Base-by-base conservation (phyloP, 2,797 vertebrate genomes). In the Calcarius lapponicus region DNA sequence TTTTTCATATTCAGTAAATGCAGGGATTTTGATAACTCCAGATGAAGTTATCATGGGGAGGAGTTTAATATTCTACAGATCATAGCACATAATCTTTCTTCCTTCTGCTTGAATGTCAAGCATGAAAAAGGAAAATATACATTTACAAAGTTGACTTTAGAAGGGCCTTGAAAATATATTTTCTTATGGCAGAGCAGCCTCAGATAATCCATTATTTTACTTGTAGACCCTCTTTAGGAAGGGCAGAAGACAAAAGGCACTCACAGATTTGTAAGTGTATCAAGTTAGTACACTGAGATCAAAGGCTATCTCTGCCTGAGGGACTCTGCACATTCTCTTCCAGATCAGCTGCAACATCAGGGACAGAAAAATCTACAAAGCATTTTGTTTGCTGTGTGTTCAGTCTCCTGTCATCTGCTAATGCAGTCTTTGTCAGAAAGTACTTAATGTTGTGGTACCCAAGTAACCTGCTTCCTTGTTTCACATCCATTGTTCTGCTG, bases 241-340 rank as follows among this genome's bases (percentile, higher is more conserved):
- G 67, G 53, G 53, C 81, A 56, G 56, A 81, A 86, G 71, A 74
- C 86, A 90, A 74, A 94, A 88, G 60, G 53, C 83, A 67, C 0
- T 10, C 66, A 47, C 4, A 8, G 80, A 80, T 95, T 90, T 88
- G 43, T 84, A 84, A 88, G 85, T 60, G 67, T 92, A 93, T 93
- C 83, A 50, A 67, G 88, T 76, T 90, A 92, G 95, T 80, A 65
- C 38, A 21, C 42, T 45, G 24, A 94, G 94, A 94, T 93, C 92
- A 96, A 95, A 97, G 95, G 95, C 83, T 96, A 40, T 92, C 76
- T 97, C 86, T 97, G 95, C 94, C 92, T 96, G 88, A 96, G 56
- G 95, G 83, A 94, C 95, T 96, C 60, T 80, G 80, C 90, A 18
- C 90, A 95, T 97, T 97, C 83, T 76, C 53, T 97, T 97, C 94